Evolutionary conservation across 2,888 invertebrate species (phyloP), one percentile per base, ranked within the genome.

Genomic region (Ornithoptera alexandrae): DNA sequence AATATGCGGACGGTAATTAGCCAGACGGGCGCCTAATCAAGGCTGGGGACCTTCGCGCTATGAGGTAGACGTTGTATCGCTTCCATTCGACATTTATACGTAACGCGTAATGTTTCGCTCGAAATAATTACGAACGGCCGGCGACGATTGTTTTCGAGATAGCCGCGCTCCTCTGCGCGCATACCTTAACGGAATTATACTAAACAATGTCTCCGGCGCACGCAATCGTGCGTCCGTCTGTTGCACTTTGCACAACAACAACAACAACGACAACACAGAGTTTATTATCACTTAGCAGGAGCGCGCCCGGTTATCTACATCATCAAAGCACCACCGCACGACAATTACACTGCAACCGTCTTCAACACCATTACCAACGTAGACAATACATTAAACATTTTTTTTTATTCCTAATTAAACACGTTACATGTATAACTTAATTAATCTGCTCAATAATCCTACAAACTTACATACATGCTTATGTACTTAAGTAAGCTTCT

Each of bases 171-270:
- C 86, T 86, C 86, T 87, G 89, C 84, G 80, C 88, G 81, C 86
- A 81, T 88, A 84, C 85, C 86, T 89, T 88, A 88, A 89, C 88
- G 89, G 89, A 89, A 89, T 88, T 88, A 84, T 88, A 89, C 88
- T 89, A 90, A 88, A 86, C 82, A 87, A 88, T 83, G 82, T 83
- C 81, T 81, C 77, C 84, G 77, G 80, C 79, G 77, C 74, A 75
- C 74, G 74, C 74, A 77, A 77, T 67, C 56, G 64, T 71, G 67
- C 4, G 46, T 46, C 46, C 12, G 46, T 46, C 46, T 4, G 46
- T 46, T 15, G 46, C 12, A 12, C 12, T 4, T 15, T 46, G 46
- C 46, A 4, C 12, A 46, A 46, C 46, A 15, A 15, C 42, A 15
- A 15, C 15, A 1, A 46, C 12, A 46, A 15, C 46, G 3, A 12